Conservation (phyloP, 1,140 invertebrate genomes). For the Drosophila varians region DNA sequence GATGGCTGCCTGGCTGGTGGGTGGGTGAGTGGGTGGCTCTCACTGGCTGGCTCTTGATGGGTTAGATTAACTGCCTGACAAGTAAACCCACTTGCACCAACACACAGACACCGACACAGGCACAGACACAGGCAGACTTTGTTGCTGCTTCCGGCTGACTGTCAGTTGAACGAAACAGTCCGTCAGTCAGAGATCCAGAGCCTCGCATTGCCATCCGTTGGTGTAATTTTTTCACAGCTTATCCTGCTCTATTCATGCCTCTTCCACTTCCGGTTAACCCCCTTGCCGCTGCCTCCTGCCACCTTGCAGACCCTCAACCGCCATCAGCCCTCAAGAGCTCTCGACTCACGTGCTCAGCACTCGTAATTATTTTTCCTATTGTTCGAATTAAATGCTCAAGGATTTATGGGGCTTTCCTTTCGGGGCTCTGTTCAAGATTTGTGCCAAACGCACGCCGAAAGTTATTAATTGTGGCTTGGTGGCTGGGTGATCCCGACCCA, state of each 20-base stretch:
- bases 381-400: conserved; percentile 78
- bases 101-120: conserved; percentile 5
- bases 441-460: conserved; percentile 44
- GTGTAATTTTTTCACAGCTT: conserved; percentile 80
- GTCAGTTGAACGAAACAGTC: conserved; percentile 62
- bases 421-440: conserved; percentile 44
- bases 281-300: not conserved
- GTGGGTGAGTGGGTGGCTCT: not conserved
- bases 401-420: conserved; percentile 69
- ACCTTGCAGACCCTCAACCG: not conserved
- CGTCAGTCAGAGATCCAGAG: conserved; percentile 52
- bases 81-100: conserved; percentile 62
- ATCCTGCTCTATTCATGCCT: conserved; percentile 19
- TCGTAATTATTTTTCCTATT: conserved; percentile 81
- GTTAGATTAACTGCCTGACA: conserved; percentile 82
- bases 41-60: conserved; percentile 70
- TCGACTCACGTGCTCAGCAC: conserved; percentile 77
- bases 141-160: conserved; percentile 70
- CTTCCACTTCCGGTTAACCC: conserved; percentile 20
- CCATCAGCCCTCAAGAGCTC: conserved; percentile 49
- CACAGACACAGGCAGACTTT: conserved; percentile 41
- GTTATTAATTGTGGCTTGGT: conserved; percentile 68
- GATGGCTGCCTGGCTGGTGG: conserved; percentile 48
- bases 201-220: conserved; percentile 16
- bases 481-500: not conserved